A percentile compares a stretch with the other conserved stretches of the same genome.
Conservation (phyloP, 1,140 invertebrate genomes). For the Heliothis virescens region DNA sequence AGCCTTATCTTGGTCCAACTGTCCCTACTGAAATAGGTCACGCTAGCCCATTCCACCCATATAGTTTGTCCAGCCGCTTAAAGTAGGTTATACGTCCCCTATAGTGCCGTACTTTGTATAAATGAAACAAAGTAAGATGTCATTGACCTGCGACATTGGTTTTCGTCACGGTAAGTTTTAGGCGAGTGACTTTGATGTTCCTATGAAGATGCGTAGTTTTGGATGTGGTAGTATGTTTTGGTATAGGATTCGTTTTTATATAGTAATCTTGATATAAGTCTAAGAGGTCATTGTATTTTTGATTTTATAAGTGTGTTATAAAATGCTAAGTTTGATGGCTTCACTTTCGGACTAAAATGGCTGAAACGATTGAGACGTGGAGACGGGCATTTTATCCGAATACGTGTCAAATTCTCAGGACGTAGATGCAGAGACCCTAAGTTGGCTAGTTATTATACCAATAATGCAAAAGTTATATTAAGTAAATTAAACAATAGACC, state of each 20-base stretch:
- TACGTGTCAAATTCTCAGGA: no score
- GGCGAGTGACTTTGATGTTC: background rate
- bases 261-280: no score
- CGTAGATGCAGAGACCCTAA: no score
- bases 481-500: no score
- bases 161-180: slow-evolving; percentile 18
- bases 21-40: slow-evolving; percentile 19
- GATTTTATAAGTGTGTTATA: no score
- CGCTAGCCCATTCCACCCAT: slow-evolving; percentile 9
- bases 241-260: background rate
- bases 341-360: no score
- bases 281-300: no score
- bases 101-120: slow-evolving; percentile 12
- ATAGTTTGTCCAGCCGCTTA: background rate
- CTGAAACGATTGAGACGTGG: no score
- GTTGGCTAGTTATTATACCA: no score
- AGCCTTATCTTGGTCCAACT: slow-evolving; percentile 2
- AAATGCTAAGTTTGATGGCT: no score
- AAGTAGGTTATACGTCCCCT: slow-evolving; percentile 33
- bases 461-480: no score
- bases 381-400: no score
- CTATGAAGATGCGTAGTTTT: background rate
- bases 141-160: slow-evolving; percentile 31
- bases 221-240: background rate
- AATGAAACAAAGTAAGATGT: slow-evolving; percentile 9